These are phyloP conservation scores for Notodonta ziczac DNA, from an alignment of 2,888 invertebrate genomes.

Conservation along the genomic window DNA sequence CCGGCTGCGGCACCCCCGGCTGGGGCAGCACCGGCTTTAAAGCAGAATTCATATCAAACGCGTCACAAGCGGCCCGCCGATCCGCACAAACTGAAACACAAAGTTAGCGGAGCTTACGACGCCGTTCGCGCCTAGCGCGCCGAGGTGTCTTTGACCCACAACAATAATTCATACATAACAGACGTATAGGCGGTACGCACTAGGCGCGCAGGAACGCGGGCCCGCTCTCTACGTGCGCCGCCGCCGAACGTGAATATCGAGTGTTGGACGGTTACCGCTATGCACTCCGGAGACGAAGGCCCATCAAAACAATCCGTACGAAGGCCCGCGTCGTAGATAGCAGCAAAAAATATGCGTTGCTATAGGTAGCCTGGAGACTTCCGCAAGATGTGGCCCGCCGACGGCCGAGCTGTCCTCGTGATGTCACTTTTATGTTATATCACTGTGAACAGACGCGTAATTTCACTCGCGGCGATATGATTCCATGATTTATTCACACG, in stretches of 20 bases:
- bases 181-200: constrained; percentile 69
- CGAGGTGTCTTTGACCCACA: constrained; percentile 79
- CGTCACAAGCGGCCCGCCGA: constrained; percentile 46
- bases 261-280: constrained; percentile 68
- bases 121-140: constrained; percentile 65
- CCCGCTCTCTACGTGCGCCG: constrained; percentile 53
- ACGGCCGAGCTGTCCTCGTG: constrained; percentile 49
- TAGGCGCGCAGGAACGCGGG: constrained; percentile 64
- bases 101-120: constrained; percentile 60
- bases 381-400: constrained; percentile 73
- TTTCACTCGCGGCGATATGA: constrained; percentile 60
- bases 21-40: constrained; percentile 85
- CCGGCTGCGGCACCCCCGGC: constrained; percentile 76
- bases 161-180: constrained; percentile 78
- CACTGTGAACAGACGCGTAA: constrained; percentile 57
- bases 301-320: constrained; percentile 66
- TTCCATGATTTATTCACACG: constrained; percentile 71
- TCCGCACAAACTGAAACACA: constrained; percentile 71
- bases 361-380: constrained; percentile 73
- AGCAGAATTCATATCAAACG: constrained; percentile 85
- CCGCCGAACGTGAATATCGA: constrained; percentile 48
- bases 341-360: constrained; percentile 83
- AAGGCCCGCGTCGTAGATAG: constrained; percentile 64
- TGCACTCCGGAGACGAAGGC: constrained; percentile 58
- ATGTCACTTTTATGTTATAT: constrained; percentile 53